phyloP scores from a whole-genome alignment of 2,888 invertebrate species.

The Stenotaenia linearis region DNA sequence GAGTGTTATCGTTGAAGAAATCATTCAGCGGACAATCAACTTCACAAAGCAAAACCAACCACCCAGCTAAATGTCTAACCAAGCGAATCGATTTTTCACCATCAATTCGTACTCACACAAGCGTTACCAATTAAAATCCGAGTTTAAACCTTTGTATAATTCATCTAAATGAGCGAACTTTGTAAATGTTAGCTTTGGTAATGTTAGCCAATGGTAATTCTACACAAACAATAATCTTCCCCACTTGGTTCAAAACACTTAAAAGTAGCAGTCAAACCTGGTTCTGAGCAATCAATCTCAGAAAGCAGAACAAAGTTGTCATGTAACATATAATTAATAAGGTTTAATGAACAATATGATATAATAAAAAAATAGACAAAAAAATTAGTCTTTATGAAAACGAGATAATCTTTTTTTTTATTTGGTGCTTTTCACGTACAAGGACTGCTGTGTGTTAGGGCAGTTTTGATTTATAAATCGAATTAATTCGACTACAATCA shows the following conservation, averaged over 20 bases:
- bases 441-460: slow-evolving; percentile 19
- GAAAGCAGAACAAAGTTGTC: too few relatives aligned
- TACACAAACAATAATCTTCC: too few relatives aligned
- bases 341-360: too few relatives aligned
- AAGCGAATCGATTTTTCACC: slow-evolving; percentile 3
- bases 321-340: too few relatives aligned
- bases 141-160: neutral
- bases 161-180: too few relatives aligned
- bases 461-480: slow-evolving; percentile 12
- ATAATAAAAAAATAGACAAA: too few relatives aligned
- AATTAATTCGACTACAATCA: slow-evolving; percentile 15
- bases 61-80: slow-evolving; percentile 12
- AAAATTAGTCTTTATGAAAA: neutral
- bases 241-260: too few relatives aligned
- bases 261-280: too few relatives aligned
- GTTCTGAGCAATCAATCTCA: too few relatives aligned
- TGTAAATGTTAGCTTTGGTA: too few relatives aligned
- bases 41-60: slow-evolving; percentile 21
- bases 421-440: slow-evolving; percentile 19
- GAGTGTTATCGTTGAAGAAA: slow-evolving; percentile 16
- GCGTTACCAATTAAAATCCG: neutral
- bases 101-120: neutral
- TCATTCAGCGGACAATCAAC: slow-evolving; percentile 6
- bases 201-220: too few relatives aligned
- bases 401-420: slow-evolving; percentile 17